Base-by-base conservation (phyloP, 1,140 invertebrate species). In the Megathymus violae region DNA sequence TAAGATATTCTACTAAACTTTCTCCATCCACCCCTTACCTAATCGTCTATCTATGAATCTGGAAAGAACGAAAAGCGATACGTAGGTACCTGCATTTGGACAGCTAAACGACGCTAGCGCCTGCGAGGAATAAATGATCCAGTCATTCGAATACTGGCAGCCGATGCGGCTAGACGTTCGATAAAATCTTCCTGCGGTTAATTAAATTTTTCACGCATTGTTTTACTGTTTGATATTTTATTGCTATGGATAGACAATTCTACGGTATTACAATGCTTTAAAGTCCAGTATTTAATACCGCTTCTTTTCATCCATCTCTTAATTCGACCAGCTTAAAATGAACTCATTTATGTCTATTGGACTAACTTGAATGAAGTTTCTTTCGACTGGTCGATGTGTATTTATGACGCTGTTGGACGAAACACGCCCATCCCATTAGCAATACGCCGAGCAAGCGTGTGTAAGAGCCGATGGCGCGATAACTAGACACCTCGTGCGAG, bases 161-260 rank as follows among this genome's bases (percentile, higher is more conserved):
- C 17, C 51, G 38, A 25, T 11, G 19, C 51, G 36, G 14, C 9
- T 14, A 25, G 25, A 43, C 38, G 51, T 1, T 31, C 51, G 51
- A 54, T 54, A 54, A 27, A 16, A 54, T 54, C 51, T 54, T 10
- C 16, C 4, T 17, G 40, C 38, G 36, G 16, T 52, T 25, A 52
- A 52, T 52, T 52, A 15, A 51, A 52, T 52, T 52, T 52, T 52
- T 40, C 50, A 52, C 50, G 48, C 48, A 52, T 38, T 52, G 38
- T 52, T 52, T 16, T 52, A 4, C 15, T 4, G 16, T 52, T 5
- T 10, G 16, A 38, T 52, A 16, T 25, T 52, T n/a, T n/a, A n/a
- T n/a, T n/a, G n/a, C n/a, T n/a, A n/a, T n/a, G n/a, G 13, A 52
- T 11, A 40, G 17, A 40, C 17, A 40, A 38, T 17, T 36, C 50